Evolutionary conservation across 2,797 vertebrate species (phyloP).

Genomic region (Paramormyrops hopkinsi): DNA sequence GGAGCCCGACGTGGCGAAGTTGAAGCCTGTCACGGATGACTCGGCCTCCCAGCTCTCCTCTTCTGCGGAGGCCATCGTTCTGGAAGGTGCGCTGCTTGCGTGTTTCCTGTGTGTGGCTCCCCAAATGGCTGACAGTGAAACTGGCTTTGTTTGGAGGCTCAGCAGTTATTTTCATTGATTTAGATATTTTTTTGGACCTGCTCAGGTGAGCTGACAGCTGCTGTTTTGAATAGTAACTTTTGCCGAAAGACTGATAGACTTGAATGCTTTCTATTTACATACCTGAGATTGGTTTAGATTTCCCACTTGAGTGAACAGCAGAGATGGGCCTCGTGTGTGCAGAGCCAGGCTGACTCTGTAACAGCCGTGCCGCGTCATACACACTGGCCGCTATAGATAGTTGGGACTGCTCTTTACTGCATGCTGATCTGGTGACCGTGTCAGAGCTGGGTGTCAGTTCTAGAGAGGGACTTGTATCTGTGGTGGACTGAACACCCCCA

Average conservation of each 20-base stretch:
- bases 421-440: not conserved
- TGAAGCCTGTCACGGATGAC: constrained; percentile 75
- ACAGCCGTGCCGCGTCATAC: too few relatives aligned
- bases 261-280: not conserved
- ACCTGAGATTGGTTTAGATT: not conserved
- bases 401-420: too few relatives aligned
- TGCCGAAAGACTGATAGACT: not conserved
- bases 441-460: not conserved
- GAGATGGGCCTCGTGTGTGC: not conserved
- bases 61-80: constrained; percentile 72
- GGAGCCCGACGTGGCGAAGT: constrained; percentile 73
- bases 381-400: not conserved
- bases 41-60: constrained; percentile 71
- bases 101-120: not conserved
- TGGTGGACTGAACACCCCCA: not conserved
- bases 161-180: not conserved
- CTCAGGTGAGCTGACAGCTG: not conserved
- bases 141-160: not conserved
- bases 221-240: not conserved
- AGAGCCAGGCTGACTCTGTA: too few relatives aligned
- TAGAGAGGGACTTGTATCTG: not conserved
- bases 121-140: not conserved
- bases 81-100: constrained; percentile 73
- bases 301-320: not conserved
- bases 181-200: not conserved